A percentile compares a stretch with the other conserved stretches of the same genome.
phyloP scores from a whole-genome alignment of 2,888 invertebrate genomes.

The Geotrupes spiniger region DNA sequence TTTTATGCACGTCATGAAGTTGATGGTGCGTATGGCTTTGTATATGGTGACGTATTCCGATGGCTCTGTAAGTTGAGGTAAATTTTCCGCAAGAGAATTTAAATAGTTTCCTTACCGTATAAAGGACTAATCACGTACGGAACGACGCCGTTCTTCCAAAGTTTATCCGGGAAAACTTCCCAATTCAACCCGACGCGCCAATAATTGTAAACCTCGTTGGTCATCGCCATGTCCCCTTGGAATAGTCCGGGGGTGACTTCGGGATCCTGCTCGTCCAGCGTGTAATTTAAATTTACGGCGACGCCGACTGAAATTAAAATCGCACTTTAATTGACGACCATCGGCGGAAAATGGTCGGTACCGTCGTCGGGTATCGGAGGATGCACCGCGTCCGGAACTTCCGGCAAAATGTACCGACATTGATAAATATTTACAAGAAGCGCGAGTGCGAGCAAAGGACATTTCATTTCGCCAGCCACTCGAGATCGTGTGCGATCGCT shows the following conservation, averaged over 20 bases:
- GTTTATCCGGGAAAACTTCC: slow-evolving; percentile 62
- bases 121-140: slow-evolving; percentile 64
- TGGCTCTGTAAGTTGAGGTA: slow-evolving; percentile 48
- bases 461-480: slow-evolving; percentile 13
- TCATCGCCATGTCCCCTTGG: slow-evolving; percentile 68
- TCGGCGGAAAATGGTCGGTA: slow-evolving; percentile 36
- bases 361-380: slow-evolving; percentile 52
- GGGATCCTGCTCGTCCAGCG: slow-evolving; percentile 53
- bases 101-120: slow-evolving; percentile 50
- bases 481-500: slow-evolving; percentile 18
- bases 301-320: slow-evolving; percentile 21
- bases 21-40: slow-evolving; percentile 59
- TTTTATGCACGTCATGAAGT: slow-evolving; percentile 63
- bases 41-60: slow-evolving; percentile 58
- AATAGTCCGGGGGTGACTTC: slow-evolving; percentile 65
- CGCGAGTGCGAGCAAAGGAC: slow-evolving; percentile 7
- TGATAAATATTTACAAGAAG: slow-evolving; percentile 9
- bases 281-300: slow-evolving; percentile 8
- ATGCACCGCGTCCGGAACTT: slow-evolving; percentile 50
- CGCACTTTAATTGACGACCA: neutral
- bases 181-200: slow-evolving; percentile 64
- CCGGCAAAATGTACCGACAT: slow-evolving; percentile 41
- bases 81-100: neutral
- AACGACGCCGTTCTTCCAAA: slow-evolving; percentile 64
- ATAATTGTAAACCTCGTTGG: slow-evolving; percentile 58